Evolutionary conservation across 2,797 vertebrate genomes (phyloP).

Genomic region (Eptatretus atami): DNA sequence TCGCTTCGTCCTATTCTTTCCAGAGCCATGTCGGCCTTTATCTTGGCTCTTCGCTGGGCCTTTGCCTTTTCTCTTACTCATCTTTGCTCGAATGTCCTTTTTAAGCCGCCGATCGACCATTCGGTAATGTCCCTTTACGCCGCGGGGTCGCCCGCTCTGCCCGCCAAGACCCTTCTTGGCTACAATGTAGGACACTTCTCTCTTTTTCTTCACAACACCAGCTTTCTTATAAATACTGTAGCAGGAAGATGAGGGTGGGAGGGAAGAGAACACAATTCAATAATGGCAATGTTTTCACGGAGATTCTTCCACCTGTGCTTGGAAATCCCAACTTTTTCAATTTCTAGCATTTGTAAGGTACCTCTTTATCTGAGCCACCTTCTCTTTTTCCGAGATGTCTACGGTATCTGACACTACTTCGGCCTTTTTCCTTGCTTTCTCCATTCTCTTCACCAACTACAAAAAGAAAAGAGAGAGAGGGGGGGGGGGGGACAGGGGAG

Average conservation of each 20-base stretch:
- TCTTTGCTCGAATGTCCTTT: slow-evolving; percentile 46
- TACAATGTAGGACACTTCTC: slow-evolving; percentile 56
- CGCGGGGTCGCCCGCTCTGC: slow-evolving; percentile 38
- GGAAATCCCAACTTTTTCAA: too few species aligned
- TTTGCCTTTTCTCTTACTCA: slow-evolving; percentile 27
- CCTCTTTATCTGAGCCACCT: slow-evolving; percentile 55
- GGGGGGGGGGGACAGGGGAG: too few species aligned
- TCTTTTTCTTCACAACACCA: slow-evolving; percentile 56
- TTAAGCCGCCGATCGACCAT: slow-evolving; percentile 76
- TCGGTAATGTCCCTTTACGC: slow-evolving; percentile 56
- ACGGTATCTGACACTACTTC: slow-evolving; percentile 65
- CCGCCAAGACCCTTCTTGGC: slow-evolving; percentile 46
- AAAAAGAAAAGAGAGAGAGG: too few species aligned
- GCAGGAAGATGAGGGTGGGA: not conserved
- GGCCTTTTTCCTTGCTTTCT: slow-evolving; percentile 70
- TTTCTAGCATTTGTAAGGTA: slow-evolving; percentile 11
- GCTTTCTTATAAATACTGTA: slow-evolving; percentile 85
- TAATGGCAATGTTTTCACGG: too few species aligned
- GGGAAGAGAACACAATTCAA: too few species aligned
- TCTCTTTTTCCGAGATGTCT: slow-evolving; percentile 71
- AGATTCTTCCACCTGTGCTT: too few species aligned
- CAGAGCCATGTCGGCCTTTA: not conserved
- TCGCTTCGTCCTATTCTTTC: not conserved
- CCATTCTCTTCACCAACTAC: slow-evolving; percentile 70
- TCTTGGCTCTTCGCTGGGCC: slow-evolving; percentile 10